Conservation (phyloP, 2,888 invertebrate genomes). For the Eucera pruinosa region DNA sequence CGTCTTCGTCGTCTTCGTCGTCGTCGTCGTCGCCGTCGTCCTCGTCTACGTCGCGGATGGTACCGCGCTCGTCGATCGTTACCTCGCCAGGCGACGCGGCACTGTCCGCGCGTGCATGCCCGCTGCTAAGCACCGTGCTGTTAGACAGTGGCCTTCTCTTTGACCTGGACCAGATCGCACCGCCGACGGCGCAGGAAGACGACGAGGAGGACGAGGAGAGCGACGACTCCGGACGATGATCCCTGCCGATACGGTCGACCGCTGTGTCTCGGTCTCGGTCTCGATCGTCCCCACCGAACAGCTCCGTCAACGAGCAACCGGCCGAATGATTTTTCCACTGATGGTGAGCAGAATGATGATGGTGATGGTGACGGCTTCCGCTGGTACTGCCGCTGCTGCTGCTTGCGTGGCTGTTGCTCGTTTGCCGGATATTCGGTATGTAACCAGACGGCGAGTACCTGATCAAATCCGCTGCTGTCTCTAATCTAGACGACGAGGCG, state of each 20-base stretch:
- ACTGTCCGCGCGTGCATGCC: constrained; percentile 72
- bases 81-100: constrained; percentile 76
- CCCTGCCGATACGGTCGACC: constrained; percentile 50
- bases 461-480: constrained; percentile 86
- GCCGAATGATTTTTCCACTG: constrained; percentile 67
- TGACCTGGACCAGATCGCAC: constrained; percentile 67
- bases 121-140: constrained; percentile 74
- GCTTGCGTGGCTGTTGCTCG: constrained; percentile 48
- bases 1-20: no score
- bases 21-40: constrained; percentile 84
- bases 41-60: constrained; percentile 63
- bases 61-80: constrained; percentile 67
- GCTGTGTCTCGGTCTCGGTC: constrained; percentile 65
- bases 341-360: constrained; percentile 26
- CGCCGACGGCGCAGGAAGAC: constrained; percentile 58
- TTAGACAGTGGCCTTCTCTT: constrained; percentile 70
- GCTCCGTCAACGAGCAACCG: constrained; percentile 66
- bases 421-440: constrained; percentile 86
- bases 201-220: constrained; percentile 70
- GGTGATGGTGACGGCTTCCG: no score
- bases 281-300: constrained; percentile 74
- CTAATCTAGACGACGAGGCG: constrained; percentile 40
- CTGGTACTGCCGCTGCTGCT: neutral
- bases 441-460: constrained; percentile 92
- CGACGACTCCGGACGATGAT: constrained; percentile 70